These are phyloP conservation scores for Dyspetes luteomarginatus DNA, from an alignment of 2,888 invertebrate species.

Conservation along the genomic window DNA sequence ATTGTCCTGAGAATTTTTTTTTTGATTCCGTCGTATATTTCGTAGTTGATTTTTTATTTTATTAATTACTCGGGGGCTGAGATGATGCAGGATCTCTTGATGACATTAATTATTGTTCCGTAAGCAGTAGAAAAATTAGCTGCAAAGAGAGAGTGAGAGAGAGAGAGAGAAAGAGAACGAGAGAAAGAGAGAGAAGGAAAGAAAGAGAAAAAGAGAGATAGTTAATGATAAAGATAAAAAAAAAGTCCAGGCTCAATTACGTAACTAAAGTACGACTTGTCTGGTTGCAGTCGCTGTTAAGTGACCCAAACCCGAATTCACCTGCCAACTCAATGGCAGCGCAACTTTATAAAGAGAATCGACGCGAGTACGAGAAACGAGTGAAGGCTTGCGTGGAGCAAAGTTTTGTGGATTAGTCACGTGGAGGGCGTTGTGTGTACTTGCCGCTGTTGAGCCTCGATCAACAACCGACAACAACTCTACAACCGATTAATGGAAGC, in stretches of 20 bases:
- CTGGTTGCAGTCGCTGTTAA: constrained; percentile 96
- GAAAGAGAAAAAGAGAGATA: constrained; percentile 2
- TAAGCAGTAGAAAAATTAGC: constrained; percentile 7
- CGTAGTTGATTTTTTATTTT: neutral
- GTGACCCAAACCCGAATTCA: constrained; percentile 99
- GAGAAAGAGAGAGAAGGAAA: neutral
- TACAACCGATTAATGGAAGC: constrained; percentile 76
- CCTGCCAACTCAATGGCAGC: constrained; percentile 99
- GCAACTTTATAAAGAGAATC: constrained; percentile 99
- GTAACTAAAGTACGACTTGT: constrained; percentile 70
- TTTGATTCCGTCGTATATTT: neutral
- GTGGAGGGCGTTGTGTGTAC: constrained; percentile 66
- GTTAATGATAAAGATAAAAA: constrained; percentile 9
- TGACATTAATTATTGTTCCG: neutral
- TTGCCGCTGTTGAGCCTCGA: constrained; percentile 69
- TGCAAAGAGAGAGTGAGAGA: constrained; percentile 2
- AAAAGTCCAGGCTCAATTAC: constrained; percentile 39
- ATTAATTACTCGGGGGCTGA: neutral
- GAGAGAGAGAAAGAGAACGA: constrained; percentile 29
- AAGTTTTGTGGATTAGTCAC: constrained; percentile 96
- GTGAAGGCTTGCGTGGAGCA: constrained; percentile 99
- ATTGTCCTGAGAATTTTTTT: neutral
- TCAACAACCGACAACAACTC: constrained; percentile 72
- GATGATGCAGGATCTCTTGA: neutral
- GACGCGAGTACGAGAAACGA: constrained; percentile 99